These are phyloP conservation scores for Mesoligia furuncula DNA, from an alignment of 2,888 invertebrate species.

Conservation along the genomic window DNA sequence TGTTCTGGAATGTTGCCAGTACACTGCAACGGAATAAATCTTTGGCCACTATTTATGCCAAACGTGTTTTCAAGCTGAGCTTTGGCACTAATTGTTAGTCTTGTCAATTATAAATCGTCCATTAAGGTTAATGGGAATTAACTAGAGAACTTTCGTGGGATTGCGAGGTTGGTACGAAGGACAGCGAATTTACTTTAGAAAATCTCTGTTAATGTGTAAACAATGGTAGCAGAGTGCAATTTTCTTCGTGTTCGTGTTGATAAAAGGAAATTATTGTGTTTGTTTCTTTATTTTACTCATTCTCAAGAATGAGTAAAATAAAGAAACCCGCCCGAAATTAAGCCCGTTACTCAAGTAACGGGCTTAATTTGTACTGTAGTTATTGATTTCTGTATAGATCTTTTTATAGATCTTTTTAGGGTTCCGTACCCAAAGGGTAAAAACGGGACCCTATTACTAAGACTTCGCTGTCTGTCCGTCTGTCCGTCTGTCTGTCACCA, in stretches of 20 bases:
- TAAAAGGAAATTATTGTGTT: background rate
- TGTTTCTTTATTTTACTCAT: background rate
- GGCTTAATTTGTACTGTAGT: background rate
- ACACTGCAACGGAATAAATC: constrained; percentile 55
- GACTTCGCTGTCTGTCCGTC: too few relatives aligned
- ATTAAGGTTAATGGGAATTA: constrained; percentile 40
- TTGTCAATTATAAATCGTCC: constrained; percentile 54
- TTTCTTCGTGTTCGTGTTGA: accelerated
- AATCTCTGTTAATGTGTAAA: background rate
- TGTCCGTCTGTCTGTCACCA: too few relatives aligned
- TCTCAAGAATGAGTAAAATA: too few relatives aligned
- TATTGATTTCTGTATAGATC: too few relatives aligned
- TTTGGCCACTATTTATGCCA: constrained; percentile 51
- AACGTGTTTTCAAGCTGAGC: constrained; percentile 49
- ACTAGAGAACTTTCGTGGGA: background rate
- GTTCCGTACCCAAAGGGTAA: too few relatives aligned
- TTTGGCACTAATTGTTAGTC: constrained; percentile 56
- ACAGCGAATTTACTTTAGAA: background rate
- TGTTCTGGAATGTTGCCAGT: constrained; percentile 44
- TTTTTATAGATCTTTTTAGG: too few relatives aligned
- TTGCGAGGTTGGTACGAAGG: background rate
- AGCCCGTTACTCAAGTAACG: too few relatives aligned
- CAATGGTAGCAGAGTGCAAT: background rate
- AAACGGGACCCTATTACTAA: too few relatives aligned
- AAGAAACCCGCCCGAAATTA: too few relatives aligned